phyloP scores from a whole-genome alignment of 2,797 vertebrate species.

The Crax fasciolata region DNA sequence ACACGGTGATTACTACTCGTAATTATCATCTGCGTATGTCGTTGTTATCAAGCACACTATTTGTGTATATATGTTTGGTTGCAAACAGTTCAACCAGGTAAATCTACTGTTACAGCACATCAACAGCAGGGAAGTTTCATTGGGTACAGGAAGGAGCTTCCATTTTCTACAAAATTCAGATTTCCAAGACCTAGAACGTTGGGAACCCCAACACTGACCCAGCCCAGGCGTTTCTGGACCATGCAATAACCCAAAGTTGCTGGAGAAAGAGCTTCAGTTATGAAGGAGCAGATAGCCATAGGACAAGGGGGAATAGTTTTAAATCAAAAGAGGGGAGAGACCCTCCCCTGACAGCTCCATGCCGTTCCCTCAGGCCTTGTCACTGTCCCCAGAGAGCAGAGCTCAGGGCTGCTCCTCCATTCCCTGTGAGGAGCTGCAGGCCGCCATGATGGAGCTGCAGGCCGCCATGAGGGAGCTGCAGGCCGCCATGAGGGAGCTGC shows the following conservation, averaged over 20 bases:
- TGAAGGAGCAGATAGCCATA: not conserved
- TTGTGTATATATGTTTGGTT: not conserved
- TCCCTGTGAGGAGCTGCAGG: too few species aligned
- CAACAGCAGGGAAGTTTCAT: accelerated
- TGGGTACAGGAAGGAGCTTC: not conserved
- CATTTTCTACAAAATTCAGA: not conserved
- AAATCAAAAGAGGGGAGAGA: too few species aligned
- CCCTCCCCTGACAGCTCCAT: too few species aligned
- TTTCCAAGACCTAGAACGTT: not conserved
- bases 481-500: too few species aligned
- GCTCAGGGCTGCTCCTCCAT: too few species aligned
- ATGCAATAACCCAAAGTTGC: not conserved
- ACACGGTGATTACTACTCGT: not conserved
- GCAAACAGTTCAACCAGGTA: not conserved
- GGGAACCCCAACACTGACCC: not conserved
- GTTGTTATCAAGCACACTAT: too few species aligned
- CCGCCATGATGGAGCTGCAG: too few species aligned
- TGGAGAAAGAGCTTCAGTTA: not conserved
- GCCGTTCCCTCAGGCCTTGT: too few species aligned
- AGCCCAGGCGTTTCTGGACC: not conserved
- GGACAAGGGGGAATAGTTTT: too few species aligned
- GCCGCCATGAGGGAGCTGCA: too few species aligned
- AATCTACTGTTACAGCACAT: accelerated
- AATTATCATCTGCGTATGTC: not conserved
- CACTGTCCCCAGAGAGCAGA: too few species aligned